These are phyloP conservation scores for Nephrotoma guestfalica DNA, from an alignment of 2,888 invertebrate genomes.

Conservation along the genomic window DNA sequence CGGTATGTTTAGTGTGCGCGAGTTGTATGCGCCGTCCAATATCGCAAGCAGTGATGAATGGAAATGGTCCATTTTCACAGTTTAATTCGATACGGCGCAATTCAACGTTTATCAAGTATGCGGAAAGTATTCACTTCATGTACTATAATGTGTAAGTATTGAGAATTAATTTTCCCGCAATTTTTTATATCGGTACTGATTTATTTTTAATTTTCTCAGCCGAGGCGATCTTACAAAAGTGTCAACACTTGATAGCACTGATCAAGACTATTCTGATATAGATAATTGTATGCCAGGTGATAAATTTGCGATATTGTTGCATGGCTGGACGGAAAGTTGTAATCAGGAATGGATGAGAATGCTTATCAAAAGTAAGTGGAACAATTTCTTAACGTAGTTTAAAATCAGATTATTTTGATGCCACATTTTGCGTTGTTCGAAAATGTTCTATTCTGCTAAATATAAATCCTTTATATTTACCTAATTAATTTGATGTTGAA, in stretches of 20 bases:
- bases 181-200: background rate
- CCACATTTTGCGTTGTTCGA: too few species aligned
- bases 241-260: background rate
- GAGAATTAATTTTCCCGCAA: background rate
- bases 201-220: background rate
- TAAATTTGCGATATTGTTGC: conserved; percentile 17
- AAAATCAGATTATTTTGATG: too few species aligned
- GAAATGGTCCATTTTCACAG: background rate
- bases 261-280: background rate
- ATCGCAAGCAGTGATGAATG: background rate
- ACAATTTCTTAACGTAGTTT: too few species aligned
- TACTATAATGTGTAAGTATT: background rate
- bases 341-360: conserved; percentile 14
- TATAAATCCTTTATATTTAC: too few species aligned
- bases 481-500: too few species aligned
- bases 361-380: conserved; percentile 14
- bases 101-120: background rate
- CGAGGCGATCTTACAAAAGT: background rate
- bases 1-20: background rate
- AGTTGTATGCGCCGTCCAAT: background rate
- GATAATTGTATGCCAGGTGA: background rate
- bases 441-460: too few species aligned
- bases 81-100: background rate
- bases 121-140: background rate
- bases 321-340: conserved; percentile 18